These are phyloP conservation scores for Argyresthia albistria DNA, from an alignment of 2,888 invertebrate species.

Conservation along the genomic window DNA sequence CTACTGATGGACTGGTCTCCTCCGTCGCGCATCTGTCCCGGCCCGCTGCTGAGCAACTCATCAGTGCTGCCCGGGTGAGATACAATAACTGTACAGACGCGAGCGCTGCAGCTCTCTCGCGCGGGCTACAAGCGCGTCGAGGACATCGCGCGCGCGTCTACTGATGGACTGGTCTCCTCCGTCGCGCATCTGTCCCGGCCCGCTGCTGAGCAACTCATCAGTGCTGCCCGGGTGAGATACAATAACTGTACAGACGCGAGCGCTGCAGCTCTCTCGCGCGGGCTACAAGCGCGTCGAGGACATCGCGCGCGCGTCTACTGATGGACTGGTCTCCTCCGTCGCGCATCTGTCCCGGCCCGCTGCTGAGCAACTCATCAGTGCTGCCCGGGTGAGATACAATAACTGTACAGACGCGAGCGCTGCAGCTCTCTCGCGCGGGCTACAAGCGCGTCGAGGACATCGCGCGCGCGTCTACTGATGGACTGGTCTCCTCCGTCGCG, in stretches of 20 bases:
- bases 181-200: background rate
- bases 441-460: slow-evolving; percentile 83
- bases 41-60: slow-evolving; percentile 1
- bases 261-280: slow-evolving; percentile 85
- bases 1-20: too few species aligned
- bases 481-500: background rate
- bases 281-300: slow-evolving; percentile 85
- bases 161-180: too few species aligned
- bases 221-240: background rate
- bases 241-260: slow-evolving; percentile 76
- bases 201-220: slow-evolving; percentile 3
- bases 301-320: slow-evolving; percentile 76
- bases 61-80: slow-evolving; percentile 3
- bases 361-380: slow-evolving; percentile 3
- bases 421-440: slow-evolving; percentile 87
- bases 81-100: slow-evolving; percentile 64
- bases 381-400: slow-evolving; percentile 1
- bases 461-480: slow-evolving; percentile 71
- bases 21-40: background rate
- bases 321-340: too few species aligned
- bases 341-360: background rate
- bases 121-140: slow-evolving; percentile 87
- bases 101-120: slow-evolving; percentile 86
- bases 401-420: slow-evolving; percentile 80
- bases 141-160: slow-evolving; percentile 78